Conservation (phyloP, 2,888 invertebrate species). For the Brachylomia viminalis region DNA sequence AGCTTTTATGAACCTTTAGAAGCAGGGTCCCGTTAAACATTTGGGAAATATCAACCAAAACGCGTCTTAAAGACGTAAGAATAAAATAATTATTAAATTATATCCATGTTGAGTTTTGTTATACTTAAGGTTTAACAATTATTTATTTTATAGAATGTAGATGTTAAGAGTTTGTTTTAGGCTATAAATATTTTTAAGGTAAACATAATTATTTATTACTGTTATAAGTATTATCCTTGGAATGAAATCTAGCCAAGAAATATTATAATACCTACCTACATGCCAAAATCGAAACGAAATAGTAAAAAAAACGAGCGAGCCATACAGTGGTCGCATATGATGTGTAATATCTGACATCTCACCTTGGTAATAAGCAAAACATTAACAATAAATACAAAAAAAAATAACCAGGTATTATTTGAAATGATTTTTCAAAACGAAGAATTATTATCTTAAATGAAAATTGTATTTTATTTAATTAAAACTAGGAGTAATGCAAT, state of each 20-base stretch:
- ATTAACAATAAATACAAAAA: no score
- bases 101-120: constrained; percentile 27
- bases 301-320: no score
- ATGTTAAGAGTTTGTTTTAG: constrained; percentile 19
- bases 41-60: background rate
- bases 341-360: no score
- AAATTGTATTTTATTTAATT: no score
- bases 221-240: background rate
- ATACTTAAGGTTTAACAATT: background rate
- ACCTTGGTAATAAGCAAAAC: no score
- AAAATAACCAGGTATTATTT: no score
- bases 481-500: no score
- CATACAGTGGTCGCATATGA: no score
- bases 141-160: constrained; percentile 20
- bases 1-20: background rate
- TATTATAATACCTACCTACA: background rate
- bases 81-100: background rate
- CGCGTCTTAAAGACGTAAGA: background rate
- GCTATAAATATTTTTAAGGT: background rate
- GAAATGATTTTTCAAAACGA: no score
- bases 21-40: background rate
- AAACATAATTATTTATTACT: background rate
- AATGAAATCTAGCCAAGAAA: background rate
- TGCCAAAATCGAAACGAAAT: background rate
- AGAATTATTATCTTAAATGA: no score